Percentiles rank a stretch among this genome's conserved stretches.
These are phyloP conservation scores for Ardeotis arabs DNA, from an alignment of 2,113 vertebrate genomes.

Conservation along the genomic window DNA sequence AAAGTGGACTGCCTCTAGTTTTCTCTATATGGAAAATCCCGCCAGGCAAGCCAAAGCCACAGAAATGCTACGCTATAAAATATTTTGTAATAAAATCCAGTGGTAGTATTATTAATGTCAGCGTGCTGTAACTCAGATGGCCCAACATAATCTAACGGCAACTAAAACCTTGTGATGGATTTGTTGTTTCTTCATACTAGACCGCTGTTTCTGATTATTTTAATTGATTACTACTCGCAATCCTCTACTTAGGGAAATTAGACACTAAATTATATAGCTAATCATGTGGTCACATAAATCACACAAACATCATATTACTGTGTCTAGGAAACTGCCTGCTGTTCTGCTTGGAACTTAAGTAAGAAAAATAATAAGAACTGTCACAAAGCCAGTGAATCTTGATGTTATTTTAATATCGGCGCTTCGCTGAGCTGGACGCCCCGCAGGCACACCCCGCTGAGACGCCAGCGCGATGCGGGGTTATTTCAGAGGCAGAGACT, in stretches of 20 bases:
- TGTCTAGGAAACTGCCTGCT: background rate
- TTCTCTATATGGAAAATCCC: background rate
- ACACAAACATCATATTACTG: background rate
- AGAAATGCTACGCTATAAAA: background rate
- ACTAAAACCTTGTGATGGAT: background rate
- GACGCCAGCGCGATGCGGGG: fast-evolving
- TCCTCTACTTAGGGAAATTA: background rate
- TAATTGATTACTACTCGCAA: background rate
- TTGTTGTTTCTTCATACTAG: background rate
- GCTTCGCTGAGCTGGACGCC: background rate
- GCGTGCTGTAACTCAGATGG: background rate
- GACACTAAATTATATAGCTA: background rate
- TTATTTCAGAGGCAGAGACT: background rate
- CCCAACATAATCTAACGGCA: background rate
- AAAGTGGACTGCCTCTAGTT: background rate
- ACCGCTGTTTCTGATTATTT: background rate
- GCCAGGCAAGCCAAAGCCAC: background rate
- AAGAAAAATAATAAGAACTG: background rate
- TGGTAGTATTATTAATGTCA: background rate
- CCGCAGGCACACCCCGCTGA: background rate
- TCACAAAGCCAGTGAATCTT: background rate
- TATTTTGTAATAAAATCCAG: background rate
- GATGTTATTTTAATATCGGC: background rate
- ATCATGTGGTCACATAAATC: background rate
- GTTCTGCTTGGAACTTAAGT: background rate